phyloP scores from a whole-genome alignment of 2,797 vertebrate species.

The Sciurus vulgaris region DNA sequence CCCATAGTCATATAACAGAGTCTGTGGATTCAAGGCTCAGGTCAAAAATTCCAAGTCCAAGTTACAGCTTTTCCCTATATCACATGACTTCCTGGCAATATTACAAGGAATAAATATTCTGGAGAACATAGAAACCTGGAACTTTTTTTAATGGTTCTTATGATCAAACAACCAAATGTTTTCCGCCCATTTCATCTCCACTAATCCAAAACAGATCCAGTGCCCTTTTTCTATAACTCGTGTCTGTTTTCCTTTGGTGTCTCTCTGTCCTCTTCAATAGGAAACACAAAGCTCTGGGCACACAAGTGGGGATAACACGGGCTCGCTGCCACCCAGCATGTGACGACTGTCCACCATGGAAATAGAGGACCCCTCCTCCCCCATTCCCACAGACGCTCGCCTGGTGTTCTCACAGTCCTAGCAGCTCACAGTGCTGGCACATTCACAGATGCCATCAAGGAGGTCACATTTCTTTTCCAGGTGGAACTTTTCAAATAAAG shows the following conservation, averaged over 20 bases:
- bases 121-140: conserved; percentile 73
- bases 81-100: conserved; percentile 57
- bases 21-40: neutral
- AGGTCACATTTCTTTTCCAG: conserved; percentile 38
- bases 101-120: conserved; percentile 75
- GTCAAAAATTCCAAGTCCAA: neutral
- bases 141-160: conserved; percentile 67
- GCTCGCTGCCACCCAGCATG: conserved; percentile 45
- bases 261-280: conserved; percentile 77
- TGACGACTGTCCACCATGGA: neutral
- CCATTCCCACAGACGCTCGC: neutral
- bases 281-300: conserved; percentile 58
- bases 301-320: conserved; percentile 68
- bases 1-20: neutral
- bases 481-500: conserved; percentile 46
- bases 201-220: conserved; percentile 81
- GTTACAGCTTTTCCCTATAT: neutral
- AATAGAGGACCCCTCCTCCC: neutral
- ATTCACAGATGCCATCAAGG: neutral
- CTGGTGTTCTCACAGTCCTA: neutral
- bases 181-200: conserved; percentile 71
- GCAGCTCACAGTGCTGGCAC: neutral
- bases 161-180: conserved; percentile 81
- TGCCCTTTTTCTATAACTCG: conserved; percentile 66
- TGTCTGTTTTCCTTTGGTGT: conserved; percentile 67